A percentile compares a stretch with the other conserved stretches of the same genome.
These are phyloP conservation scores for Brachyopa scutellaris DNA, from an alignment of 2,888 invertebrate species.

Conservation along the genomic window DNA sequence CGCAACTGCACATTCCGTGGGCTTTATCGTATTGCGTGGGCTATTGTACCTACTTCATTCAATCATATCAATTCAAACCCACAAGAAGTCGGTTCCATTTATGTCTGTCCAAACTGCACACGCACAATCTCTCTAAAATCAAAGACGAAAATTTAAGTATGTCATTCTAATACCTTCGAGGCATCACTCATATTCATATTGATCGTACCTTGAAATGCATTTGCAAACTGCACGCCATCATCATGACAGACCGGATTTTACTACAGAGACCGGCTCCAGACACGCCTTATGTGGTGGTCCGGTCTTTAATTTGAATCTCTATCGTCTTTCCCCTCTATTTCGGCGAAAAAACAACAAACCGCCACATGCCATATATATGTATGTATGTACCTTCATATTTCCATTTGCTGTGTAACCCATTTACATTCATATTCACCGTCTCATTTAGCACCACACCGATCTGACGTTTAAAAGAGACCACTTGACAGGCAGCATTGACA, in stretches of 20 bases:
- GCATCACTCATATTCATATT: constrained; percentile 64
- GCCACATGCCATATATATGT: constrained; percentile 24
- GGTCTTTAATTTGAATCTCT: constrained; percentile 38
- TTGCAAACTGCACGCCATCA: constrained; percentile 29
- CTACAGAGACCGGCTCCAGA: constrained; percentile 26
- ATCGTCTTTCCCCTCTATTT: no score
- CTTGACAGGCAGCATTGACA: constrained; percentile 56
- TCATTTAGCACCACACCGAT: constrained; percentile 9
- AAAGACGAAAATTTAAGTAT: not conserved
- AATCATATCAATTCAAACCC: not conserved
- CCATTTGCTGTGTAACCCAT: constrained; percentile 4
- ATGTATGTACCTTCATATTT: not conserved
- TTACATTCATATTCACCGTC: not conserved
- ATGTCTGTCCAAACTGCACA: not conserved
- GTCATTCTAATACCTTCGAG: constrained; percentile 42
- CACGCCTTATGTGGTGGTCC: constrained; percentile 33
- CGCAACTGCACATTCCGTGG: no score
- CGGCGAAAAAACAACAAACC: constrained; percentile 47
- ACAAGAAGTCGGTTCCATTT: not conserved
- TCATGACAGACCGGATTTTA: not conserved
- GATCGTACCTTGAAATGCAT: constrained; percentile 62
- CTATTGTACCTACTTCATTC: no score
- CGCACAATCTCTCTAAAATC: constrained; percentile 3
- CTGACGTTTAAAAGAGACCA: constrained; percentile 28
- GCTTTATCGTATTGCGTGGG: no score